These are phyloP conservation scores for Batillaria attramentaria DNA, from an alignment of 1,140 invertebrate species.

Conservation along the genomic window DNA sequence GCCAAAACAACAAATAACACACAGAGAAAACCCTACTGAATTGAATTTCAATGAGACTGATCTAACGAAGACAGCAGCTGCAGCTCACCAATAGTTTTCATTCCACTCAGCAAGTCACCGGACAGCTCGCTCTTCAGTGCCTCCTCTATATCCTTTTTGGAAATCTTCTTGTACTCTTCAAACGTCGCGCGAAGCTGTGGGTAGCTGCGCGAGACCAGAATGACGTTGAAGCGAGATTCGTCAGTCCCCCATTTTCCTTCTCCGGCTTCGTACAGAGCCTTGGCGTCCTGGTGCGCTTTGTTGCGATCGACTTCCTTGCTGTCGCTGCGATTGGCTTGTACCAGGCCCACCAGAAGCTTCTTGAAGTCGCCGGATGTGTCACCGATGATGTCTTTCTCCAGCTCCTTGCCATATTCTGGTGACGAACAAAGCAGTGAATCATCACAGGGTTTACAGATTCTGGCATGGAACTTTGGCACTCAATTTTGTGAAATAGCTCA, in stretches of 20 bases:
- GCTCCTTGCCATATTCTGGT: conserved; percentile 85
- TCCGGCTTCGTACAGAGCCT: conserved; percentile 71
- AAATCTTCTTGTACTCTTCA: conserved; percentile 69
- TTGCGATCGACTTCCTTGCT: conserved; percentile 57
- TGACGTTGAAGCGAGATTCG: conserved; percentile 72
- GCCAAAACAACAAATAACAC: too few species aligned
- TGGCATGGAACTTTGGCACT: too few species aligned
- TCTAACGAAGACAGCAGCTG: neutral
- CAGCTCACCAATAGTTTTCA: conserved; percentile 68
- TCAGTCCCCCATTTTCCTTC: conserved; percentile 74
- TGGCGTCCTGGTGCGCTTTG: conserved; percentile 69
- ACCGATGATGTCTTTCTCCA: conserved; percentile 91
- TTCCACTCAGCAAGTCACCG: conserved; percentile 68
- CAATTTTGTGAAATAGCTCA: too few species aligned
- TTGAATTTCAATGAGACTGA: neutral
- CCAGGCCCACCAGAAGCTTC: conserved; percentile 83
- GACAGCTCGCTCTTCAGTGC: conserved; percentile 71
- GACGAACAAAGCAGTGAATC: too few species aligned
- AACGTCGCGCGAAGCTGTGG: conserved; percentile 70
- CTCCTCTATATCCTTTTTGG: conserved; percentile 70
- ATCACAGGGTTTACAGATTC: too few species aligned
- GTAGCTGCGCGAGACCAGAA: conserved; percentile 67
- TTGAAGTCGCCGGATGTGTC: conserved; percentile 96
- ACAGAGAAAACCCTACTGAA: too few species aligned
- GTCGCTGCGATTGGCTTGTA: conserved; percentile 68